Evolutionary conservation across 2,797 vertebrate species (phyloP).

Genomic region (Anisognathus igniventris): DNA sequence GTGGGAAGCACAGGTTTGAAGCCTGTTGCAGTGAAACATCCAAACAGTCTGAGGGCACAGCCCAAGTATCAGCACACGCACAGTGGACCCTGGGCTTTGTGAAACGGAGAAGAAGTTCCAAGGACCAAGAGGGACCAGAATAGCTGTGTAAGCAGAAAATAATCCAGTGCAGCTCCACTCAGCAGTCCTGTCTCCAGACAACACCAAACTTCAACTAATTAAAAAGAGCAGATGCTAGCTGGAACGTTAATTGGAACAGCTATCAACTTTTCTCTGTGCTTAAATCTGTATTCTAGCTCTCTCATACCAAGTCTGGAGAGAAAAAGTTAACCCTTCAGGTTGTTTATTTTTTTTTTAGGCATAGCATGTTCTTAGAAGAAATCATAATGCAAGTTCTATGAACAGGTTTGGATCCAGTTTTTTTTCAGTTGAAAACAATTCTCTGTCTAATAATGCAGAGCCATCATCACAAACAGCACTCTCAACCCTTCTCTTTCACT

Average conservation of each 20-base stretch:
- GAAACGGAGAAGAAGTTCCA: neutral
- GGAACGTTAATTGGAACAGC: neutral
- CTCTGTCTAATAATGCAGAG: neutral
- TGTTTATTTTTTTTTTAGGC: neutral
- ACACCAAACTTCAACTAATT: slow-evolving; percentile 12
- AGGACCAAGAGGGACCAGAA: neutral
- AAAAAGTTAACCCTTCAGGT: neutral
- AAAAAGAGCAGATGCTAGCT: slow-evolving; percentile 37
- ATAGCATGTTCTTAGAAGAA: neutral
- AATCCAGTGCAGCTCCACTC: neutral
- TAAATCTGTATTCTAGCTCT: neutral
- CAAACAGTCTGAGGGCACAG: neutral
- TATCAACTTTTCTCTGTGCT: neutral
- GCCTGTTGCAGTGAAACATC: neutral
- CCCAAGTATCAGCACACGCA: neutral
- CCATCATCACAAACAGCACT: neutral
- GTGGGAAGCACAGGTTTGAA: neutral
- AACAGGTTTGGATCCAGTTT: neutral
- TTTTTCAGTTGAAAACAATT: neutral
- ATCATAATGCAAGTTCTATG: neutral
- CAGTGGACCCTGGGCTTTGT: neutral
- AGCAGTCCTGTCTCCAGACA: neutral
- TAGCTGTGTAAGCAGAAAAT: slow-evolving; percentile 11
- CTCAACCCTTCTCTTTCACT: neutral
- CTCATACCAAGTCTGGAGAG: neutral